Conservation (phyloP, 2,888 invertebrate species). For the Drosophila falleni region DNA sequence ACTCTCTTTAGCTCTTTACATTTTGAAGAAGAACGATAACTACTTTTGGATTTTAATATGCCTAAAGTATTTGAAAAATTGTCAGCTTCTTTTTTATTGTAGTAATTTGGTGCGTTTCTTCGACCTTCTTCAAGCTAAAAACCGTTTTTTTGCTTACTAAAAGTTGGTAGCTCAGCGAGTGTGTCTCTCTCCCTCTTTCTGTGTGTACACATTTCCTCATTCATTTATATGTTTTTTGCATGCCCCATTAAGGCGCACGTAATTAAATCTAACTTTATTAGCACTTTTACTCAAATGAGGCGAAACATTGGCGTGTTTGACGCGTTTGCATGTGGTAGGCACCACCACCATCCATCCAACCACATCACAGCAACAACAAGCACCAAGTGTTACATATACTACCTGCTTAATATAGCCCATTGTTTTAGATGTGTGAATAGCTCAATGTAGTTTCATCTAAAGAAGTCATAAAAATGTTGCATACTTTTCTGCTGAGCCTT, state of each 20-base stretch:
- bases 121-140: no score
- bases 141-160: neutral
- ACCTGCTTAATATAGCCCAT: slow-evolving; percentile 14
- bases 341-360: neutral
- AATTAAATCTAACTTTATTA: slow-evolving; percentile 79
- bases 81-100: no score
- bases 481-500: slow-evolving; percentile 6
- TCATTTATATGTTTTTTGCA: slow-evolving; percentile 42
- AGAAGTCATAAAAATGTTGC: slow-evolving; percentile 14
- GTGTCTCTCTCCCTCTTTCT: neutral
- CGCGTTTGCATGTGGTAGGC: slow-evolving; percentile 41
- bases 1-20: no score
- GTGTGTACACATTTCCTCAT: slow-evolving; percentile 6
- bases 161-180: neutral
- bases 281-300: slow-evolving; percentile 61
- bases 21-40: no score
- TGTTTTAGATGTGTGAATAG: slow-evolving; percentile 26
- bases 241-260: slow-evolving; percentile 69
- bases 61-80: no score
- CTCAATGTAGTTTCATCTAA: slow-evolving; percentile 10
- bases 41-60: no score
- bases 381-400: neutral
- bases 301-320: slow-evolving; percentile 14
- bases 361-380: neutral
- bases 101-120: no score